Percentiles rank a stretch among this genome's conserved stretches.
These are phyloP conservation scores for Elysia crispata DNA, from an alignment of 2,888 invertebrate species.

Conservation along the genomic window DNA sequence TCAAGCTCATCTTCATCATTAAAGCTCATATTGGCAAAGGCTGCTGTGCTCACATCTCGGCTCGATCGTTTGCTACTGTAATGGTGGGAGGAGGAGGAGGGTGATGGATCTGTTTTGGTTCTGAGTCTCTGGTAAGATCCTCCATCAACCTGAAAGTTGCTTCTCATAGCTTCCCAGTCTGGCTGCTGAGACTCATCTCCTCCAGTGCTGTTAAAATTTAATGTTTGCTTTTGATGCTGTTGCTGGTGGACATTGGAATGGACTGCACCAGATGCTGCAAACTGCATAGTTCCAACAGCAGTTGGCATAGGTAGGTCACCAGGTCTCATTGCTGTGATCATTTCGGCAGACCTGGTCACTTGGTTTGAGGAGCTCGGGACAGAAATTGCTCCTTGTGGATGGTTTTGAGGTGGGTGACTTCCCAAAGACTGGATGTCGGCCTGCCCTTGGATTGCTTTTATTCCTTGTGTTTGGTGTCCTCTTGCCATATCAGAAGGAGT, in stretches of 20 bases:
- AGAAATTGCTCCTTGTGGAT: too few relatives aligned
- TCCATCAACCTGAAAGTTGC: conserved; percentile 39
- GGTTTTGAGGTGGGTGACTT: too few relatives aligned
- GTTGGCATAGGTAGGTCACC: conserved; percentile 36
- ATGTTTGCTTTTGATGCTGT: too few relatives aligned
- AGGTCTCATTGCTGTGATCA: conserved; percentile 31
- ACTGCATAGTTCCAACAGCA: not conserved
- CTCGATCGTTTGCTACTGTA: conserved; percentile 30
- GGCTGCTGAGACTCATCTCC: conserved; percentile 22
- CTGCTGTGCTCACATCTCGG: conserved; percentile 63
- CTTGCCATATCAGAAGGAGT: too few relatives aligned
- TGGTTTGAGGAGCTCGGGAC: too few relatives aligned
- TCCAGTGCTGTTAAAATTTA: not conserved
- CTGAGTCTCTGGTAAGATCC: conserved; percentile 51
- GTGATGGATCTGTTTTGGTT: conserved; percentile 7
- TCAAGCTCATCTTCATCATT: conserved; percentile 66
- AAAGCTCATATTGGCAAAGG: conserved; percentile 73
- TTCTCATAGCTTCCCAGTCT: conserved; percentile 39
- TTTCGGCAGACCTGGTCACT: too few relatives aligned
- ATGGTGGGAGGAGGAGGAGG: not conserved
- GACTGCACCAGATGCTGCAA: too few relatives aligned
- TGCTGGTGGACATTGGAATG: too few relatives aligned
- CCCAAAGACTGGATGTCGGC: too few relatives aligned
- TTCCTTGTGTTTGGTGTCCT: too few relatives aligned
- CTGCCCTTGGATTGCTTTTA: too few relatives aligned